Percentiles rank a stretch among this genome's conserved stretches.
Evolutionary conservation across 2,797 vertebrate species (phyloP).

Genomic region (Anabacerthia variegaticeps): DNA sequence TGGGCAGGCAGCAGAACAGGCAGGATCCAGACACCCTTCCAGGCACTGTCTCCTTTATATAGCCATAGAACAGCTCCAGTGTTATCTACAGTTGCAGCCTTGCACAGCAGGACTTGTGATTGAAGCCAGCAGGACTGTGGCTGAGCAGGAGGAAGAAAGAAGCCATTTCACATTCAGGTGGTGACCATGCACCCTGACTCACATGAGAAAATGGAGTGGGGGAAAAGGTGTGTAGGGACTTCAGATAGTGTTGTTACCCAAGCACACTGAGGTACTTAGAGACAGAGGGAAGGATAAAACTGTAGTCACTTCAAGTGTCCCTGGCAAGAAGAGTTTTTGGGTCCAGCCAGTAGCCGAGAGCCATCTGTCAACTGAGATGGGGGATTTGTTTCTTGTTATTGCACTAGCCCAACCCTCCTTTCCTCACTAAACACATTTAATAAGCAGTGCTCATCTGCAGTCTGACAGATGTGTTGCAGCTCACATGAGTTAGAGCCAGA

Average conservation of each 20-base stretch:
- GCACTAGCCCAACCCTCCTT: neutral
- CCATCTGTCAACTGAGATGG: neutral
- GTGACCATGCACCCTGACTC: neutral
- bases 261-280: neutral
- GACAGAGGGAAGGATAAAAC: neutral
- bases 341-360: neutral
- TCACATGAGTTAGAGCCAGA: constrained; percentile 8
- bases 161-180: neutral
- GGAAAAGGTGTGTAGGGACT: neutral
- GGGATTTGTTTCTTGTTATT: neutral
- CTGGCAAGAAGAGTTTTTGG: neutral
- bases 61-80: neutral
- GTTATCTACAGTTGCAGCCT: neutral
- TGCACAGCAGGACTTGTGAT: neutral
- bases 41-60: neutral
- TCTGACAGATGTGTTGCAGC: constrained; percentile 37
- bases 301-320: neutral
- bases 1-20: neutral
- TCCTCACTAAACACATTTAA: constrained; percentile 1
- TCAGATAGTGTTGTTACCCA: neutral
- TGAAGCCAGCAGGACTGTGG: neutral
- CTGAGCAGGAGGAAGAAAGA: neutral
- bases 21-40: neutral
- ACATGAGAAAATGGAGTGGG: neutral
- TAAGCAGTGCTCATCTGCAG: neutral